These are phyloP conservation scores for Bombylius major DNA, from an alignment of 2,888 invertebrate species.

Conservation along the genomic window DNA sequence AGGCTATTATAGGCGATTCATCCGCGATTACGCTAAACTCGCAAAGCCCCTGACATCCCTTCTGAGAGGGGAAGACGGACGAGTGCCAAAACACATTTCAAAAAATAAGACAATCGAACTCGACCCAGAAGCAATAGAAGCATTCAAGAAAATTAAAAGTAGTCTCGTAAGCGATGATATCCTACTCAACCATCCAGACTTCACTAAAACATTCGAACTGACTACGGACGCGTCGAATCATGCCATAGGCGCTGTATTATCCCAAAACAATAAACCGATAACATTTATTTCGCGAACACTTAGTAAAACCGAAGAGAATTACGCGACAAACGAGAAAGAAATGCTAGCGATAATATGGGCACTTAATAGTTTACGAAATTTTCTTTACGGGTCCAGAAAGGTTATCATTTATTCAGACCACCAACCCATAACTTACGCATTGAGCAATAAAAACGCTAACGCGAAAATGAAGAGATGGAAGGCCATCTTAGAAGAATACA, in stretches of 20 bases:
- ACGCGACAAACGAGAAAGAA: constrained; percentile 11
- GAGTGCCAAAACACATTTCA: constrained; percentile 2
- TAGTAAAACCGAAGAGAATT: constrained; percentile 11
- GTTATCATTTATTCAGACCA: constrained; percentile 13
- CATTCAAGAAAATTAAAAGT: background rate
- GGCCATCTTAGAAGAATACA: background rate
- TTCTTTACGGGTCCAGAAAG: constrained; percentile 9
- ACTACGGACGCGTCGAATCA: constrained; percentile 9
- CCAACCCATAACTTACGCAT: constrained; percentile 10
- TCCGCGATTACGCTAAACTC: constrained; percentile 13
- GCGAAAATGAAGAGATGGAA: constrained; percentile 9
- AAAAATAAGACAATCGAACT: constrained; percentile 8
- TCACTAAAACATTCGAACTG: background rate
- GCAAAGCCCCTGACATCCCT: constrained; percentile 16
- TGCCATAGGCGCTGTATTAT: constrained; percentile 5
- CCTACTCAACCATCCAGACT: background rate
- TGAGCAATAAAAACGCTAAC: constrained; percentile 11
- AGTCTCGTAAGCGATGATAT: background rate
- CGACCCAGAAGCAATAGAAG: background rate
- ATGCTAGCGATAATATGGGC: constrained; percentile 11
- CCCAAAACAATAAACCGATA: constrained; percentile 3
- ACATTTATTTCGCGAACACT: constrained; percentile 10
- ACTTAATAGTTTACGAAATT: constrained; percentile 6
- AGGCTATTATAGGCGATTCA: too few species aligned
- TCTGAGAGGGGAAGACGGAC: background rate